These are phyloP conservation scores for Oceanites oceanicus DNA, from an alignment of 2,113 vertebrate genomes.

Conservation along the genomic window DNA sequence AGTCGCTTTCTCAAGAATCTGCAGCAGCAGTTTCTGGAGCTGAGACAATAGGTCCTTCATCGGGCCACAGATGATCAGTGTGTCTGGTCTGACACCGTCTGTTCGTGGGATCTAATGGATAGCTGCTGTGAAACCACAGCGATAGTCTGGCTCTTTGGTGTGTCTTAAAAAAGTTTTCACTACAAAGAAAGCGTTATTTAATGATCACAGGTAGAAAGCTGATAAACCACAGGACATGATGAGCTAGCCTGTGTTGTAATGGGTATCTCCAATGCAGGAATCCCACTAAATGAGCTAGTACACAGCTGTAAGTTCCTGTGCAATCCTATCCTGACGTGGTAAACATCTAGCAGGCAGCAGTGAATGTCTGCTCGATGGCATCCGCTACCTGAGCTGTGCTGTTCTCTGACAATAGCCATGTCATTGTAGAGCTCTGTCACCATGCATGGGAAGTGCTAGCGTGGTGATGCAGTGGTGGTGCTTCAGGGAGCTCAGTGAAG, in stretches of 20 bases:
- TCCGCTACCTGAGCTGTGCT: neutral
- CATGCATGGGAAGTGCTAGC: neutral
- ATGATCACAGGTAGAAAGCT: neutral
- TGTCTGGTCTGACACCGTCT: neutral
- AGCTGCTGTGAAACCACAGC: neutral
- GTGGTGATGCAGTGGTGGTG: neutral
- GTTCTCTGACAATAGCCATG: neutral
- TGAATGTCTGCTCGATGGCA: neutral
- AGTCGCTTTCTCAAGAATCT: neutral
- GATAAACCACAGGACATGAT: neutral
- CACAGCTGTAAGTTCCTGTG: neutral
- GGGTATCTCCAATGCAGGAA: neutral
- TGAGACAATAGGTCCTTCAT: neutral
- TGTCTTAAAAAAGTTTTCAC: neutral
- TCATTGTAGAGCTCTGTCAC: neutral
- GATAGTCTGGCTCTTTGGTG: neutral
- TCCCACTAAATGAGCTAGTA: neutral
- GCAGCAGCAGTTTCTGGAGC: neutral
- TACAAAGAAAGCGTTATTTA: neutral
- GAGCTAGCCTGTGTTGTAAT: neutral
- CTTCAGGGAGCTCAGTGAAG: neutral
- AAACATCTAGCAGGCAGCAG: neutral
- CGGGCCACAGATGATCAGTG: neutral
- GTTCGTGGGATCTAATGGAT: rapidly evolving
- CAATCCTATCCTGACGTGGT: neutral